These are phyloP conservation scores for Eurois occulta DNA, from an alignment of 2,888 invertebrate species.

Conservation along the genomic window DNA sequence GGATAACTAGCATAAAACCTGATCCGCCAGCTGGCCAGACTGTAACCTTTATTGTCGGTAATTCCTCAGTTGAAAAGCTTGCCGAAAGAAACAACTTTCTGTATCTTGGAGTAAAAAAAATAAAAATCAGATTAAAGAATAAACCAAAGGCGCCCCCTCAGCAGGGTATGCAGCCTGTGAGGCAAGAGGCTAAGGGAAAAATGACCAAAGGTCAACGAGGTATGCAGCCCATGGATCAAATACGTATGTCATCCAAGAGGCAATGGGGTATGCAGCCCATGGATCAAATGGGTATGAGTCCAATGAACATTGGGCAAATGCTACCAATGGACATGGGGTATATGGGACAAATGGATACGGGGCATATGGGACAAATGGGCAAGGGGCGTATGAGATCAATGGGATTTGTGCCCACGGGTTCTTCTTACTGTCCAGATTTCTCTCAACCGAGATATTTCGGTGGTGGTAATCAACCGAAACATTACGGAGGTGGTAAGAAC, in stretches of 20 bases:
- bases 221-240: background rate
- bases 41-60: constrained; percentile 30
- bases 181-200: background rate
- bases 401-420: background rate
- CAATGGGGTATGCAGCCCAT: background rate
- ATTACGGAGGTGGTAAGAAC: constrained; percentile 1
- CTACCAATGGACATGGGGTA: background rate
- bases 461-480: constrained; percentile 2
- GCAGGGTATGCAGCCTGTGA: background rate
- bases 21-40: constrained; percentile 17
- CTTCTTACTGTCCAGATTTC: background rate
- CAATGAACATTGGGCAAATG: background rate
- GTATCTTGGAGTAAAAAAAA: constrained; percentile 32
- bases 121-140: constrained; percentile 28
- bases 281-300: too few relatives aligned
- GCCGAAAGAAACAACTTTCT: constrained; percentile 19
- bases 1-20: constrained; percentile 1
- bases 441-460: constrained; percentile 3
- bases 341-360: background rate
- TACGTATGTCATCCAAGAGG: background rate
- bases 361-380: background rate
- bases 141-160: background rate
- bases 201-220: background rate
- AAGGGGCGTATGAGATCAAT: background rate
- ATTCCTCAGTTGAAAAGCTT: constrained; percentile 24